Percentiles rank a stretch among this genome's conserved stretches.
phyloP scores from a whole-genome alignment of 1,140 invertebrate genomes.

The Zaprionus capensis region DNA sequence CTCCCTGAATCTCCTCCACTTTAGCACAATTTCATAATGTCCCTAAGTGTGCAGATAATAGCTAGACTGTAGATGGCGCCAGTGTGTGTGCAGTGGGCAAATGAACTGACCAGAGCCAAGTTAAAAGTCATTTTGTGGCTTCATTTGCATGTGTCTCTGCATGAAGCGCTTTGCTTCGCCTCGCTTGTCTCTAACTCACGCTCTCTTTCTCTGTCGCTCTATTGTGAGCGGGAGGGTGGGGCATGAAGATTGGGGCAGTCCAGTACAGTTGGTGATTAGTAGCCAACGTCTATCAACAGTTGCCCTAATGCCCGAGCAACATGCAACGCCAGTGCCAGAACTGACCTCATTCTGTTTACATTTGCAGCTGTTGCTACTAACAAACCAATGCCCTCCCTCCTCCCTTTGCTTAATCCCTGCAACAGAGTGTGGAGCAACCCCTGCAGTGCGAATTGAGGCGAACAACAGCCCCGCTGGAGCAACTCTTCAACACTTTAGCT shows the following conservation, averaged over 20 bases:
- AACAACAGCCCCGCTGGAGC: slow-evolving; percentile 7
- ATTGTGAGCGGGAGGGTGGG: not conserved
- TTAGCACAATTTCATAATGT: slow-evolving; percentile 7
- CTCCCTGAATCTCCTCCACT: not conserved
- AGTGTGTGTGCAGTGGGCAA: slow-evolving; percentile 17
- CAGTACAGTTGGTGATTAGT: slow-evolving; percentile 71
- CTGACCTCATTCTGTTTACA: slow-evolving; percentile 77
- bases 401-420: slow-evolving; percentile 2
- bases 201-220: not conserved
- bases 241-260: not conserved
- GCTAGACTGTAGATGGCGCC: slow-evolving; percentile 27
- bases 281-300: slow-evolving; percentile 75
- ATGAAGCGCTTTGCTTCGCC: not conserved
- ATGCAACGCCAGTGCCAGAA: slow-evolving; percentile 63
- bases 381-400: slow-evolving; percentile 15
- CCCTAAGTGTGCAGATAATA: not conserved
- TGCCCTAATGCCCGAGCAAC: slow-evolving; percentile 76
- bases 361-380: slow-evolving; percentile 72
- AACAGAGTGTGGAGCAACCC: not conserved
- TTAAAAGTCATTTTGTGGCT: slow-evolving; percentile 73
- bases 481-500: slow-evolving; percentile 32
- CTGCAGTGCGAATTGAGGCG: slow-evolving; percentile 33
- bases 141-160: slow-evolving; percentile 65
- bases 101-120: slow-evolving; percentile 15
- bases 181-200: not conserved